Evolutionary conservation across 2,888 invertebrate genomes (phyloP).

Genomic region (Anoncus sp.): DNA sequence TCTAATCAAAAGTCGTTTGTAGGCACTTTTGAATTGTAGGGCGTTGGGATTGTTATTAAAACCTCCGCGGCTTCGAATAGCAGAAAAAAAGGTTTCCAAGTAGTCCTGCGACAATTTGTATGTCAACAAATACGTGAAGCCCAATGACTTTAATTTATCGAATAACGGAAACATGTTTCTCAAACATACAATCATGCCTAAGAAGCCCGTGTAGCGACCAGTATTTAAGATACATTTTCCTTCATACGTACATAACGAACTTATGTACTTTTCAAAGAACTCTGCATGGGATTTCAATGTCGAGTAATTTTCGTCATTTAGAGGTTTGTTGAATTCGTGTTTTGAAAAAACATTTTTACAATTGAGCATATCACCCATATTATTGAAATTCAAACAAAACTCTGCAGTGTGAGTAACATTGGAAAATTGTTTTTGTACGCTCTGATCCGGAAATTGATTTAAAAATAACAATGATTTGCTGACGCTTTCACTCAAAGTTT

Average conservation of each 20-base stretch:
- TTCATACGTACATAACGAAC: constrained; percentile 1
- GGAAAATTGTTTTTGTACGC: constrained; percentile 32
- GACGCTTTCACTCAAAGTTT: constrained; percentile 57
- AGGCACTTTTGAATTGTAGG: constrained; percentile 51
- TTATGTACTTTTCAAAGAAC: constrained; percentile 49
- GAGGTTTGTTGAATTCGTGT: constrained; percentile 30
- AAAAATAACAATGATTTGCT: constrained; percentile 29
- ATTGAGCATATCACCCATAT: constrained; percentile 57
- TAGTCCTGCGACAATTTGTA: constrained; percentile 59
- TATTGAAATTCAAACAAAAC: constrained; percentile 55
- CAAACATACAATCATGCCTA: constrained; percentile 53
- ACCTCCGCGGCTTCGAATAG: constrained; percentile 60
- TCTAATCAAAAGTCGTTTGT: constrained; percentile 41
- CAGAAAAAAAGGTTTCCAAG: constrained; percentile 62
- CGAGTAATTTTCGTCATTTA: constrained; percentile 28
- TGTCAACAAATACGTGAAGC: constrained; percentile 51
- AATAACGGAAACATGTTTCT: constrained; percentile 54
- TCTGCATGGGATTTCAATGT: constrained; percentile 35
- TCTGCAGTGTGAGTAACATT: constrained; percentile 29
- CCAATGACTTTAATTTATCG: constrained; percentile 41
- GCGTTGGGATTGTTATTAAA: constrained; percentile 63
- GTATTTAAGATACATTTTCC: constrained; percentile 11
- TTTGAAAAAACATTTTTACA: constrained; percentile 52
- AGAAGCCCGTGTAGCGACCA: constrained; percentile 45
- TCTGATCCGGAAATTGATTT: constrained; percentile 21